Conservation (phyloP, 2,888 invertebrate genomes). For the Idaea biselata region DNA sequence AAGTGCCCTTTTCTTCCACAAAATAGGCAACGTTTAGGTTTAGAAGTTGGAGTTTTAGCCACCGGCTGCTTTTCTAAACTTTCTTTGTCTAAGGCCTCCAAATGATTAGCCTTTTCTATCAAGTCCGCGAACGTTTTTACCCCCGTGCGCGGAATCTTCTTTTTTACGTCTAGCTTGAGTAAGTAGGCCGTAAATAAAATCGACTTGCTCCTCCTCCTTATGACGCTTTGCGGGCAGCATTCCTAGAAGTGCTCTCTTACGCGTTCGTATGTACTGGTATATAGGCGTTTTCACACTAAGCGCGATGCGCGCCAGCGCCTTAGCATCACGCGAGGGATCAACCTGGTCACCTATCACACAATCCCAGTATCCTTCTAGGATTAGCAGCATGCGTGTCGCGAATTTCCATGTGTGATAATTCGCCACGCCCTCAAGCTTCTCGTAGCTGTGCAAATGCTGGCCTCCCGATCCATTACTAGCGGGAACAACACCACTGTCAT, state of each 20-base stretch:
- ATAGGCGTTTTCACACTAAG: too few species aligned
- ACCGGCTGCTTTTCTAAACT: not conserved
- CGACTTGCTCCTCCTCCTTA: conserved; percentile 11
- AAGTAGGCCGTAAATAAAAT: conserved; percentile 9
- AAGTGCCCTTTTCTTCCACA: not conserved
- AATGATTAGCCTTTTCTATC: conserved; percentile 6
- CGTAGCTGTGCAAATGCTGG: too few species aligned
- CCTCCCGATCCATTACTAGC: too few species aligned
- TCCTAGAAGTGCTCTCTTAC: conserved; percentile 6
- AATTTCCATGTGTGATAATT: too few species aligned
- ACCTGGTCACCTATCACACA: too few species aligned
- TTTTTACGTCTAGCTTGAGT: conserved; percentile 4
- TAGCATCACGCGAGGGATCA: too few species aligned
- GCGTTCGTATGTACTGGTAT: too few species aligned
- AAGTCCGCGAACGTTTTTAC: conserved; percentile 7
- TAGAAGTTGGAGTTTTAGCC: not conserved
- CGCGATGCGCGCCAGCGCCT: too few species aligned
- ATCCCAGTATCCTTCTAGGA: too few species aligned
- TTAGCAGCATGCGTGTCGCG: too few species aligned
- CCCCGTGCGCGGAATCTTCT: conserved; percentile 6
- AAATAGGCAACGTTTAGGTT: not conserved
- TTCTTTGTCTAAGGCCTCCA: conserved; percentile 3
- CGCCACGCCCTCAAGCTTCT: too few species aligned
- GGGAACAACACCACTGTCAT: too few species aligned
- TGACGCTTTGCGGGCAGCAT: not conserved